Percentiles rank a stretch among this genome's conserved stretches.
Evolutionary conservation across 2,888 invertebrate genomes (phyloP).

Genomic region (Spialia ferax): DNA sequence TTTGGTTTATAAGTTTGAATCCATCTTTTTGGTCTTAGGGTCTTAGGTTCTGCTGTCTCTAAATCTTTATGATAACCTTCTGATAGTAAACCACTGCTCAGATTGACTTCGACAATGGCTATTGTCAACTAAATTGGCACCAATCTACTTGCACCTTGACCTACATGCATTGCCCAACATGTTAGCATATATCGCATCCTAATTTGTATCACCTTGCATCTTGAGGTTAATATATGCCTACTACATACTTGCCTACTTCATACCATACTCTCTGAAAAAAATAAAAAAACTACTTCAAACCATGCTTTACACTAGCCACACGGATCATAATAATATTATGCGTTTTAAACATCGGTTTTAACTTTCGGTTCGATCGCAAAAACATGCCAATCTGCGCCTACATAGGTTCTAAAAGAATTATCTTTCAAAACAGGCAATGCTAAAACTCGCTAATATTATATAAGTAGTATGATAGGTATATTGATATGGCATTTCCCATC

Average conservation of each 20-base stretch:
- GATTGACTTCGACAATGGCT: constrained; percentile 42
- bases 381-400: not conserved
- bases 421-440: not conserved
- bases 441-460: too few relatives aligned
- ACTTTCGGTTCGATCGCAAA: not conserved
- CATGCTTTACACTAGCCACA: too few relatives aligned
- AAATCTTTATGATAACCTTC: constrained; percentile 35
- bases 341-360: not conserved
- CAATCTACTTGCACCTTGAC: constrained; percentile 65
- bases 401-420: not conserved
- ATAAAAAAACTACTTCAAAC: too few relatives aligned
- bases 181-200: constrained; percentile 58
- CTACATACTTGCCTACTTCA: not conserved
- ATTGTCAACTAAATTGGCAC: constrained; percentile 67
- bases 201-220: constrained; percentile 66
- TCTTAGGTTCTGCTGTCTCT: constrained; percentile 5
- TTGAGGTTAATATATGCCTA: not conserved
- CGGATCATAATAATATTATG: too few relatives aligned
- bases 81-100: constrained; percentile 29
- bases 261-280: not conserved
- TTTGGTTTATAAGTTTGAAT: too few relatives aligned
- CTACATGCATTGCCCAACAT: constrained; percentile 54
- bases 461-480: too few relatives aligned
- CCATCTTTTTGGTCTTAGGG: not conserved
- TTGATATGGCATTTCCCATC: too few relatives aligned